A percentile compares a stretch with the other conserved stretches of the same genome.
phyloP scores from a whole-genome alignment of 2,797 vertebrate species.

The Remorina albescens region DNA sequence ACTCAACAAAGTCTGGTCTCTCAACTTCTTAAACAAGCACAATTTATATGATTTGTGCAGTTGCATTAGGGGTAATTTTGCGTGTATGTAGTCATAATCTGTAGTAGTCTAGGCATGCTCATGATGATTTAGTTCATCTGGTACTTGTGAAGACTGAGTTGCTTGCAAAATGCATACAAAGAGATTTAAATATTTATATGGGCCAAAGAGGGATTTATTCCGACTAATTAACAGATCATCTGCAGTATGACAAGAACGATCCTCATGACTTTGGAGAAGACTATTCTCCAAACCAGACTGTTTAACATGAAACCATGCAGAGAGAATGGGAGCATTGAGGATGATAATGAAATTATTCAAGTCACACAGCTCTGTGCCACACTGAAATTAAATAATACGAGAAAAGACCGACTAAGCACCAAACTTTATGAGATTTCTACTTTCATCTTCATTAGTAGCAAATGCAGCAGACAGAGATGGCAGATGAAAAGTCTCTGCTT shows the following conservation, averaged over 20 bases:
- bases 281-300: conserved; percentile 9
- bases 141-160: background rate
- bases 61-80: background rate
- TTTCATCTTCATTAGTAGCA: conserved; percentile 30
- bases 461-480: conserved; percentile 17
- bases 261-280: background rate
- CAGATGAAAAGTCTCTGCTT: conserved; percentile 45
- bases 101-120: background rate
- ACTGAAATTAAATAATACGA: conserved; percentile 54
- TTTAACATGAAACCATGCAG: conserved; percentile 27
- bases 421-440: conserved; percentile 36
- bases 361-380: conserved; percentile 24
- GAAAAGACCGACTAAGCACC: conserved; percentile 50
- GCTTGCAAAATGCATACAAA: background rate
- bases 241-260: background rate
- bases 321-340: conserved; percentile 21
- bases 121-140: background rate
- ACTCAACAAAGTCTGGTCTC: conserved; percentile 24
- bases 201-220: background rate
- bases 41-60: background rate
- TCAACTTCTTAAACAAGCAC: conserved; percentile 28
- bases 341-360: conserved; percentile 37
- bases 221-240: background rate
- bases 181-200: background rate
- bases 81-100: background rate